Conservation (phyloP, 2,797 vertebrate genomes). For the Silurus aristotelis region DNA sequence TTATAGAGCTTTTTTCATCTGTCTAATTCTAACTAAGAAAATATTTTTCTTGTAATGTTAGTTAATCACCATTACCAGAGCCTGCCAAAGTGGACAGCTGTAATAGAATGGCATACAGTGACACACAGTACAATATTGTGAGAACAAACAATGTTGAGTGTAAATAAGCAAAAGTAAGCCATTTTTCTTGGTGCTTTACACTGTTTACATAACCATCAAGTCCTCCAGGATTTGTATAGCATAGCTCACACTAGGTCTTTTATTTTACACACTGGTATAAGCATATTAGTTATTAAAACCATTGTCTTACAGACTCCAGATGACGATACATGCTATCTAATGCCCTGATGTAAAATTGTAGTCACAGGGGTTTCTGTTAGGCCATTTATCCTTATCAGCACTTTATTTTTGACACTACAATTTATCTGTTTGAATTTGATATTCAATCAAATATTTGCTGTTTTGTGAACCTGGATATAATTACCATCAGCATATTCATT, state of each 20-base stretch:
- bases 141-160: background rate
- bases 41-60: slow-evolving; percentile 21
- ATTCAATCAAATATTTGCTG: background rate
- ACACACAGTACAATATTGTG: background rate
- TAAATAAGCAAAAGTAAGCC: background rate
- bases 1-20: slow-evolving; percentile 6
- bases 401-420: background rate
- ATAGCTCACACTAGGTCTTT: background rate
- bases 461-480: background rate
- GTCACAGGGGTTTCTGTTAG: background rate
- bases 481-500: background rate
- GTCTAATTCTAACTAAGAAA: slow-evolving; percentile 8
- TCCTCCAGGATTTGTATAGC: background rate
- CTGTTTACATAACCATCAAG: background rate
- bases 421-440: background rate
- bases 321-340: background rate
- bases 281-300: background rate
- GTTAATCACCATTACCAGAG: background rate
- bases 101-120: background rate
- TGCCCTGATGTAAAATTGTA: background rate
- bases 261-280: background rate
- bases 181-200: background rate
- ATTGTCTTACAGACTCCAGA: background rate
- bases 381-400: background rate
- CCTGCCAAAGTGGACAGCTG: background rate